Evolutionary conservation across 2,113 vertebrate species (phyloP), one percentile per base, ranked within the genome.

Genomic region (Nematolebias whitei): DNA sequence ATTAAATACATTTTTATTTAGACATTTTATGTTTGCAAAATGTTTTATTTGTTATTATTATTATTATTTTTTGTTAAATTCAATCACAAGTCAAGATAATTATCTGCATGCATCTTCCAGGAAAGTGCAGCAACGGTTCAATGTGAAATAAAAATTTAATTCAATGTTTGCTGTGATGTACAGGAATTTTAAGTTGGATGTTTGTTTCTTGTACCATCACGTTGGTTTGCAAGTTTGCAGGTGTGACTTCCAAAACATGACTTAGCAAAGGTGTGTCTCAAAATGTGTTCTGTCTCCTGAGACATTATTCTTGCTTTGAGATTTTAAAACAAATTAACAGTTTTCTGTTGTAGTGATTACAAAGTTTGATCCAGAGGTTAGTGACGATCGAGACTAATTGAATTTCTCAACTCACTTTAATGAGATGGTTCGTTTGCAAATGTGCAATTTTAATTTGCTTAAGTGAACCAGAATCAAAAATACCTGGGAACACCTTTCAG

Each of bases 331-430:
- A 47, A 50, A 63, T 60, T 9, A n/a, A 7, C 13, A 32, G 19
- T 41, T 23, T 26, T 49, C 63, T 68, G 56, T 19, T 22, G 48
- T 16, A 57, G 35, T 24, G 39, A 51, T 56, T 64, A 48, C 60
- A 54, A 20, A 23, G 32, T 43, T 18, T 4, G 14, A 69, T 43
- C 1, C 39, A 14, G 7, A 29, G 50, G 54, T 54, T 29, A 47
- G 23, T 59, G 49, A 66, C 51, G 62, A 69, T 38, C 38, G 44
- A 63, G 51, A 62, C 22, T 16, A 29, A 23, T 67, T 32, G 72
- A 62, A 73, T 32, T 51, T 51, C 45, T 72, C 19, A 19, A 12
- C 40, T 40, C 19, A 51, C 22, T 72, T 53, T 11, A 19, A 66
- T 40, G 39, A 19, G 60, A 15, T 57, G 26, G 39, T 59, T 48